Percentiles rank a stretch among this genome's conserved stretches.
Conservation (phyloP, 1,140 invertebrate species). For the Druon quercuslanigerum region DNA sequence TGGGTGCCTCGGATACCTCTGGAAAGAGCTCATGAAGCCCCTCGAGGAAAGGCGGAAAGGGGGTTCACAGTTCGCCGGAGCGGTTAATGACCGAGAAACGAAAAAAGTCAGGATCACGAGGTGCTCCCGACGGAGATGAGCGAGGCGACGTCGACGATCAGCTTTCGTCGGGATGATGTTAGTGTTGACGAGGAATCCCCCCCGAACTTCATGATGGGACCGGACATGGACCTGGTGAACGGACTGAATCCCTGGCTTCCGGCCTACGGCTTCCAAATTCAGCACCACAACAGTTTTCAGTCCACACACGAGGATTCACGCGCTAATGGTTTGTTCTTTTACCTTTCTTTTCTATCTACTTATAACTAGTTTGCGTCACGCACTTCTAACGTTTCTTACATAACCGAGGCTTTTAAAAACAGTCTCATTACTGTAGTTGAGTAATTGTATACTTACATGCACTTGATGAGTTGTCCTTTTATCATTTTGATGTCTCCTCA, state of each 20-base stretch:
- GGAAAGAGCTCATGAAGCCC: constrained; percentile 60
- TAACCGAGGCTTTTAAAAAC: neutral
- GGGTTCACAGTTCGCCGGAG: constrained; percentile 68
- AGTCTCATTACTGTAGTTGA: neutral
- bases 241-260: constrained; percentile 73
- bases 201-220: constrained; percentile 39
- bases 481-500: no score
- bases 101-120: constrained; percentile 48
- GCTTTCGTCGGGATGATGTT: constrained; percentile 39
- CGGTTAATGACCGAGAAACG: constrained; percentile 63
- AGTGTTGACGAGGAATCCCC: constrained; percentile 34
- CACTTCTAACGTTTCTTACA: constrained; percentile 3
- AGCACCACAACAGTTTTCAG: constrained; percentile 69
- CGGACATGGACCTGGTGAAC: constrained; percentile 68
- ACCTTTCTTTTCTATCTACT: constrained; percentile 32
- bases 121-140: constrained; percentile 53
- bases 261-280: constrained; percentile 73
- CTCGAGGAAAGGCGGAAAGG: constrained; percentile 61
- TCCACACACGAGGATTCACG: constrained; percentile 70
- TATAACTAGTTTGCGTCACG: constrained; percentile 35
- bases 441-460: no score
- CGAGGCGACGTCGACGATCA: constrained; percentile 49
- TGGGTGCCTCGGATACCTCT: constrained; percentile 43
- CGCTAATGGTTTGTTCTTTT: constrained; percentile 68
- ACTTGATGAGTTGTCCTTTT: no score